Percentiles rank a stretch among this genome's conserved stretches.
phyloP scores from a whole-genome alignment of 2,888 invertebrate genomes.

The Thereva nobilitata region DNA sequence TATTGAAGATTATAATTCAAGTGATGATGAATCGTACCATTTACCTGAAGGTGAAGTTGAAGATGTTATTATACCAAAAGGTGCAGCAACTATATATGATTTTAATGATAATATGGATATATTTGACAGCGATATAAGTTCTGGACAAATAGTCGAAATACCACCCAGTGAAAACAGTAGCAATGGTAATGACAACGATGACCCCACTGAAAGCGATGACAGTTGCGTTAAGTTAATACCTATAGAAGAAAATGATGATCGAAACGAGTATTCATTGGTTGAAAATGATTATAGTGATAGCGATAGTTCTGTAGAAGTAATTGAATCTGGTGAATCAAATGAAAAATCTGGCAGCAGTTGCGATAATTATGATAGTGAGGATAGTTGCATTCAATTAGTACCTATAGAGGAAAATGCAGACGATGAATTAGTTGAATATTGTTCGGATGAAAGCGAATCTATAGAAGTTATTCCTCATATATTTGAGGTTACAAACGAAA shows the following conservation, averaged over 20 bases:
- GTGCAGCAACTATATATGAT: slow-evolving; percentile 47
- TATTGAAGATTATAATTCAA: neutral
- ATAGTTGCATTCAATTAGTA: slow-evolving; percentile 44
- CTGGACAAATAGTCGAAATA: slow-evolving; percentile 48
- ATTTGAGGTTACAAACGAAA: neutral
- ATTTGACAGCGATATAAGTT: slow-evolving; percentile 46
- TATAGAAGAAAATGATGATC: slow-evolving; percentile 1
- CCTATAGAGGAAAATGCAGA: slow-evolving; percentile 23
- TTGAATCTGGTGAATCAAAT: neutral
- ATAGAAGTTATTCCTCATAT: neutral
- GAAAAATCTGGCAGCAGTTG: neutral
- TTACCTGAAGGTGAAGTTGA: slow-evolving; percentile 46
- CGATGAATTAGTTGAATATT: neutral
- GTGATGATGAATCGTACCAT: slow-evolving; percentile 30
- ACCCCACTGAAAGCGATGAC: slow-evolving; percentile 37
- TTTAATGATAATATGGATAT: slow-evolving; percentile 42
- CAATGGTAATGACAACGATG: slow-evolving; percentile 13
- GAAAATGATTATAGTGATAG: neutral
- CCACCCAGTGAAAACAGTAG: neutral
- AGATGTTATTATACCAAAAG: slow-evolving; percentile 48
- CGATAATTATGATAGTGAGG: slow-evolving; percentile 41
- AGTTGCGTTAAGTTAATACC: slow-evolving; percentile 43
- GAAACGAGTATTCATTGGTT: neutral
- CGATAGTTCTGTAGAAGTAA: slow-evolving; percentile 32
- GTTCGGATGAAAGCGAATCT: neutral